These are phyloP conservation scores for Plutella xylostella DNA, from an alignment of 2,888 invertebrate genomes.

Conservation along the genomic window DNA sequence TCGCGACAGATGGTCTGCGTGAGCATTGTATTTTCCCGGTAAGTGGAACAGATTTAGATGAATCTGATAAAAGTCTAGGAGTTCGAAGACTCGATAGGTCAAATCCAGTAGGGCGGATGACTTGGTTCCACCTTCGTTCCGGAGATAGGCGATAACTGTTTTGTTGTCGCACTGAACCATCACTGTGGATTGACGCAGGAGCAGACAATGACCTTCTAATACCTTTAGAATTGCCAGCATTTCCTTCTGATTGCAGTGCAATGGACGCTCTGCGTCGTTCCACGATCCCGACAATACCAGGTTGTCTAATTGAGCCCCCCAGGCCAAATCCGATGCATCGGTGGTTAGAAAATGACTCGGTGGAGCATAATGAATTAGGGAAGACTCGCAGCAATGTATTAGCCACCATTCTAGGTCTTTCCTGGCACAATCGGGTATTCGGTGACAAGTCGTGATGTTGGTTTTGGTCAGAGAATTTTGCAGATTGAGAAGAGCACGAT, in stretches of 20 bases:
- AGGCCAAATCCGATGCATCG: neutral
- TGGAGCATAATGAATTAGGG: neutral
- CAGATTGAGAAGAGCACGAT: conserved; percentile 9
- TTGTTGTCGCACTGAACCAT: neutral
- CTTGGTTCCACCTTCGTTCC: neutral
- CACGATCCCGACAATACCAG: conserved; percentile 10
- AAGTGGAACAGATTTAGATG: conserved; percentile 11
- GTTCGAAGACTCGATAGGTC: neutral
- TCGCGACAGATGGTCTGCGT: conserved; percentile 19
- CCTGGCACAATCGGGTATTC: neutral
- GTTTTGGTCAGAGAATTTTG: neutral
- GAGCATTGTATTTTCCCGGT: conserved; percentile 21
- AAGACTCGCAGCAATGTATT: too few relatives aligned
- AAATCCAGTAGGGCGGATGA: conserved; percentile 1
- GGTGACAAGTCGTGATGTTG: neutral
- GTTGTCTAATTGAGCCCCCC: conserved; percentile 6
- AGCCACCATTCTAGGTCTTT: neutral
- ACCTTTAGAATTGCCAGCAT: conserved; percentile 15
- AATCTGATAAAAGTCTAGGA: neutral
- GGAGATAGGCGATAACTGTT: too few relatives aligned
- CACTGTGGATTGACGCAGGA: neutral
- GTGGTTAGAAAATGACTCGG: neutral
- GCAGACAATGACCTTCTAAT: neutral
- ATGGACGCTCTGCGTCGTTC: conserved; percentile 6
- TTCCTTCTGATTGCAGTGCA: conserved; percentile 19